Evolutionary conservation across 2,797 vertebrate genomes (phyloP).

Genomic region (Acipenser ruthenus): DNA sequence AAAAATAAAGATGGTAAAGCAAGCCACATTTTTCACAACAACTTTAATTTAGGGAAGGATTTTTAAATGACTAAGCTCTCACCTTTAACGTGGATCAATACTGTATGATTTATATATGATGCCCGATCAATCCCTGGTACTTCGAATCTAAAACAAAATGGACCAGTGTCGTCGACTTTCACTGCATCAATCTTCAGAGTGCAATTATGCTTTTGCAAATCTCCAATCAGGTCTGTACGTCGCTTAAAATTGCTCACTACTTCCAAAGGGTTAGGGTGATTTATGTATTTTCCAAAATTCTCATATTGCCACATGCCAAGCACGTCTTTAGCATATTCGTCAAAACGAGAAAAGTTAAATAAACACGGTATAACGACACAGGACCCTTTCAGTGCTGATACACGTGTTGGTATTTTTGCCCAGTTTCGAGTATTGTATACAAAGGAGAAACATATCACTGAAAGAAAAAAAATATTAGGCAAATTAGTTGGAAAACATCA

Average conservation of each 20-base stretch:
- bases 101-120: too few relatives aligned
- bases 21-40: too few relatives aligned
- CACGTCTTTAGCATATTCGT: constrained; percentile 8
- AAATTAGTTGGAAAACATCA: too few relatives aligned
- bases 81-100: too few relatives aligned
- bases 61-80: too few relatives aligned
- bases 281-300: constrained; percentile 29
- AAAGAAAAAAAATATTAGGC: too few relatives aligned
- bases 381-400: constrained; percentile 34
- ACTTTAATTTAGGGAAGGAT: too few relatives aligned
- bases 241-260: constrained; percentile 43
- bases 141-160: constrained; percentile 44
- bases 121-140: too few relatives aligned
- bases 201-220: constrained; percentile 36
- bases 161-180: constrained; percentile 46
- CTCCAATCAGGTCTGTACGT: constrained; percentile 38
- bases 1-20: too few relatives aligned
- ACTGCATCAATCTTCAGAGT: constrained; percentile 47
- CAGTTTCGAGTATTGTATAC: too few relatives aligned
- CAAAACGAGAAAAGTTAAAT: constrained; percentile 19
- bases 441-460: too few relatives aligned
- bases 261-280: constrained; percentile 29
- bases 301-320: constrained; percentile 38
- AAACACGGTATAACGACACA: constrained; percentile 52
- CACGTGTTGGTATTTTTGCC: too few relatives aligned